Evolutionary conservation across 2,797 vertebrate genomes (phyloP).

Genomic region (Acestrorhynchus altus): DNA sequence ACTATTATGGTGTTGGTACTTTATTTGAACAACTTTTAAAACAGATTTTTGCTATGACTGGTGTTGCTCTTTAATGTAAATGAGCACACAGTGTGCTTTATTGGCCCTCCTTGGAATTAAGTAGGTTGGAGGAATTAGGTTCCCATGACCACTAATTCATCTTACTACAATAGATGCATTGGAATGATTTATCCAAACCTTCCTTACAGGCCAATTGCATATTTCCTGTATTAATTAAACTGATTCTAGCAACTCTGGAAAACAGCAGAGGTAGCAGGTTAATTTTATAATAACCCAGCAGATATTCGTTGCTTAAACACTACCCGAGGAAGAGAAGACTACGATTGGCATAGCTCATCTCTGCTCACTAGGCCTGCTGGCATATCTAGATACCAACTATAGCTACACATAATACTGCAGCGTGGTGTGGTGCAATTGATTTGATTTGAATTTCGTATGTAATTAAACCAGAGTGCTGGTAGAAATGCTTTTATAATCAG

Average conservation of each 20-base stretch:
- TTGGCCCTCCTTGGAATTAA: no score
- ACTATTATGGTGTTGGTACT: no score
- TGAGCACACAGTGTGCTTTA: no score
- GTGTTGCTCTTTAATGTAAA: no score
- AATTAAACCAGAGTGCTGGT: conserved; percentile 29
- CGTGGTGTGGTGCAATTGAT: not conserved
- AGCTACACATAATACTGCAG: not conserved
- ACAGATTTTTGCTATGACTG: no score
- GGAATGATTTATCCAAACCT: no score
- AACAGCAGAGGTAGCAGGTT: conserved; percentile 14
- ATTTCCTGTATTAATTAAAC: no score
- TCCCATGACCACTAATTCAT: no score
- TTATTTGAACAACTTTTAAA: no score
- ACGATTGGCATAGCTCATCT: conserved; percentile 8
- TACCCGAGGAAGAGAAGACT: conserved; percentile 11
- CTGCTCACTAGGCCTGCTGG: conserved; percentile 23
- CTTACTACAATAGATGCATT: no score
- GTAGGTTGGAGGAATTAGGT: no score
- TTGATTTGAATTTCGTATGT: not conserved
- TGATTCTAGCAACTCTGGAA: not conserved
- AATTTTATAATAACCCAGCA: conserved; percentile 30
- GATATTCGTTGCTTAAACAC: conserved; percentile 10
- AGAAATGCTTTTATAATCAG: conserved; percentile 24
- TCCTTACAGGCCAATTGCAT: no score
- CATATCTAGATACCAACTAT: conserved; percentile 15